A percentile compares a stretch with the other conserved stretches of the same genome.
These are phyloP conservation scores for Petrophora chlorosata DNA, from an alignment of 2,888 invertebrate species.

Conservation along the genomic window DNA sequence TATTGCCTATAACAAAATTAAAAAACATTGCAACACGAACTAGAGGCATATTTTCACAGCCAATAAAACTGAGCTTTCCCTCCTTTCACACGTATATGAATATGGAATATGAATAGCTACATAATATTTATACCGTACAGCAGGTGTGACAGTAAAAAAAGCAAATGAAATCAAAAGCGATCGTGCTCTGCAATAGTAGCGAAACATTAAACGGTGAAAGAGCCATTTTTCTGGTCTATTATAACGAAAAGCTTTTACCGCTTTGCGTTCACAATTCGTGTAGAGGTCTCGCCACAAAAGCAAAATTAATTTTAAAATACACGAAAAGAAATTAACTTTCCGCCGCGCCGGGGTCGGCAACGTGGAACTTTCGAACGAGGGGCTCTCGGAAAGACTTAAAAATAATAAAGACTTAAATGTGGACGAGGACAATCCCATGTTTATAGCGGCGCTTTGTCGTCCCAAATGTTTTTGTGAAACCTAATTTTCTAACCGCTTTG, in stretches of 20 bases:
- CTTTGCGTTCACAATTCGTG: constrained; percentile 71
- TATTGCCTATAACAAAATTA: background rate
- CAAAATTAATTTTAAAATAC: constrained; percentile 82
- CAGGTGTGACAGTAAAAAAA: constrained; percentile 4
- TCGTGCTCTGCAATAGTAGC: constrained; percentile 44
- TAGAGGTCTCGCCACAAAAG: constrained; percentile 73
- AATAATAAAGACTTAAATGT: constrained; percentile 75
- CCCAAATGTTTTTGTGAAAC: constrained; percentile 32
- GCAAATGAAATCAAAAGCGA: constrained; percentile 17
- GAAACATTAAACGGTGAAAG: constrained; percentile 60
- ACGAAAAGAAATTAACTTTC: constrained; percentile 83
- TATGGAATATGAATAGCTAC: background rate
- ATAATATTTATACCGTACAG: background rate
- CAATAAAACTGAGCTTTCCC: background rate
- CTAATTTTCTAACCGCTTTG: constrained; percentile 34
- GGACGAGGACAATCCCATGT: constrained; percentile 54
- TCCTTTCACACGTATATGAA: background rate
- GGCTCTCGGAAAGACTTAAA: constrained; percentile 74
- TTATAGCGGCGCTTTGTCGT: constrained; percentile 45
- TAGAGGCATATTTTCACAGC: background rate
- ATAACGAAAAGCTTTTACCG: constrained; percentile 72
- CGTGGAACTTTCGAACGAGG: constrained; percentile 75
- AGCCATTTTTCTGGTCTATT: constrained; percentile 63
- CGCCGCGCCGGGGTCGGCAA: constrained; percentile 59
- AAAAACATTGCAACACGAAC: constrained; percentile 35